These are phyloP conservation scores for Drosophila chauvacae DNA, from an alignment of 1,140 invertebrate genomes.

Conservation along the genomic window DNA sequence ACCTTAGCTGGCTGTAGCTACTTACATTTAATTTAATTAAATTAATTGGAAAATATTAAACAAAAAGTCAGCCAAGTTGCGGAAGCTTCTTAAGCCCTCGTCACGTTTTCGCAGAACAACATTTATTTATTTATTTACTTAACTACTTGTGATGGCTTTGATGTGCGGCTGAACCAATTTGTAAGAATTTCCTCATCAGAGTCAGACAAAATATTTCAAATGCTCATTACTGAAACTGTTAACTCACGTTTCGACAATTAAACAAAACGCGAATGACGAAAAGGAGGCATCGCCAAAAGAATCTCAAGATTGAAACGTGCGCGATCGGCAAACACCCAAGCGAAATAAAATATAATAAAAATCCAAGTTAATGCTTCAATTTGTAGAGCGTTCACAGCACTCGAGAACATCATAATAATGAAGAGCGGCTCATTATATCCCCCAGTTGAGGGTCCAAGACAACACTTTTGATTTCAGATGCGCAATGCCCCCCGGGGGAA, in stretches of 20 bases:
- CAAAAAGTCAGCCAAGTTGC: conserved; percentile 13
- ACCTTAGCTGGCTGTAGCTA: conserved; percentile 27
- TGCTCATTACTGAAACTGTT: conserved; percentile 75
- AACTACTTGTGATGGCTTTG: conserved; percentile 37
- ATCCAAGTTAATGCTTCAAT: conserved; percentile 55
- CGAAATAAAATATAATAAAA: conserved; percentile 33
- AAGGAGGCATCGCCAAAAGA: conserved; percentile 48
- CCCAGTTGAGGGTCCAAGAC: conserved; percentile 32
- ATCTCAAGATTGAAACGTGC: conserved; percentile 73
- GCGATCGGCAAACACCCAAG: conserved; percentile 63
- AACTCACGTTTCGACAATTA: conserved; percentile 78
- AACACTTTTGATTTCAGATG: conserved; percentile 80
- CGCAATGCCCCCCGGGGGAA: conserved; percentile 41
- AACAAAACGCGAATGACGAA: conserved; percentile 28
- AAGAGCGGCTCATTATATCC: conserved; percentile 39
- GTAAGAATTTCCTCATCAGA: conserved; percentile 66
- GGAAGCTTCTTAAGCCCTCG: conserved; percentile 47
- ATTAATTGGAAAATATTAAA: conserved; percentile 35
- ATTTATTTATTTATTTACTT: conserved; percentile 65
- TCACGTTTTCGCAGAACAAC: conserved; percentile 39
- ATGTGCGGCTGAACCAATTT: conserved; percentile 66
- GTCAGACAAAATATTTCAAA: conserved; percentile 53
- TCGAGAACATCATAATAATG: conserved; percentile 41
- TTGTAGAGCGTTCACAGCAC: conserved; percentile 49
- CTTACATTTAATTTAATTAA: conserved; percentile 54